These are phyloP conservation scores for Phenacoccus solenopsis DNA, from an alignment of 1,140 invertebrate genomes.

Conservation along the genomic window DNA sequence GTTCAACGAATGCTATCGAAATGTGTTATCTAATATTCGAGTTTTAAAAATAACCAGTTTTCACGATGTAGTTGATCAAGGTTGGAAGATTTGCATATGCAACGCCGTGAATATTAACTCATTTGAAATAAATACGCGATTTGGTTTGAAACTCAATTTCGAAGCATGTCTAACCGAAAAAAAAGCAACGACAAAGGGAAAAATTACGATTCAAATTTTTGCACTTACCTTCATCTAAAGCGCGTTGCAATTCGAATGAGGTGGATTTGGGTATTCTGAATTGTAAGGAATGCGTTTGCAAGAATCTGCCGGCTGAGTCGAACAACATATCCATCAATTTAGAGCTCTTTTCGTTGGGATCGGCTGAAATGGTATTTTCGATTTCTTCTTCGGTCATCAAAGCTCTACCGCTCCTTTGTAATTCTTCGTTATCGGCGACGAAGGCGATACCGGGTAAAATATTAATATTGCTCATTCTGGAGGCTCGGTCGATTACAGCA, in stretches of 20 bases:
- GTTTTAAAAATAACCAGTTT: too few relatives aligned
- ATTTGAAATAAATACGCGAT: too few relatives aligned
- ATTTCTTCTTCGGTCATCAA: slow-evolving; percentile 40
- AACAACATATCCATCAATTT: slow-evolving; percentile 45
- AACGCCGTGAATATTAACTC: too few relatives aligned
- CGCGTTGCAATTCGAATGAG: slow-evolving; percentile 39
- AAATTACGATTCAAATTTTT: too few relatives aligned
- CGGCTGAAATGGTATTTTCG: slow-evolving; percentile 37
- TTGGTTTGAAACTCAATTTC: background rate
- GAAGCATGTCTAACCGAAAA: background rate
- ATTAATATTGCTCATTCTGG: slow-evolving; percentile 41
- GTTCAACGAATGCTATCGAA: too few relatives aligned
- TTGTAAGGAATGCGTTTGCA: slow-evolving; percentile 63
- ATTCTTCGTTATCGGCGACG: slow-evolving; percentile 36
- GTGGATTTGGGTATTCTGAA: slow-evolving; percentile 51
- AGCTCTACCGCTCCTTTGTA: slow-evolving; percentile 31
- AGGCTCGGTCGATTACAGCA: slow-evolving; percentile 40
- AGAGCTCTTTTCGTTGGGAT: slow-evolving; percentile 37
- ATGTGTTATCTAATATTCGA: too few relatives aligned
- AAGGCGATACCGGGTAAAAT: slow-evolving; percentile 44
- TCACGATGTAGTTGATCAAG: too few relatives aligned
- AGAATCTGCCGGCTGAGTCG: slow-evolving; percentile 56
- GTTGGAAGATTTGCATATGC: too few relatives aligned
- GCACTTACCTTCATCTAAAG: slow-evolving; percentile 47
- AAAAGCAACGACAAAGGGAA: background rate